Conservation (phyloP, 2,888 invertebrate genomes). For the Sphaerophoria taeniata region DNA sequence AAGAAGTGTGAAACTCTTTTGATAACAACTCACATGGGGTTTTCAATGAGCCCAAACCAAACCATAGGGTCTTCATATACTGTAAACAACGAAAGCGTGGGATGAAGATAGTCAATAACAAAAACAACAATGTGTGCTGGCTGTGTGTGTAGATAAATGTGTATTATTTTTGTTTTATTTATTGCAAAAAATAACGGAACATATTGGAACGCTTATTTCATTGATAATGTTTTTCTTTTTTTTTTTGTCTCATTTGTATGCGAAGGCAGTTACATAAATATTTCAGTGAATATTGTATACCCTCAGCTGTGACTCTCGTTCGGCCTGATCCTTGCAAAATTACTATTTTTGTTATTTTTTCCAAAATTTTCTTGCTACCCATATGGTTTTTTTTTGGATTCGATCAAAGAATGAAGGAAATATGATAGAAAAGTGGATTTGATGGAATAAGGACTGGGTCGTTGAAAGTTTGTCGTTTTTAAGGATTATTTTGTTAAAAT, state of each 20-base stretch:
- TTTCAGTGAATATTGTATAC: constrained; percentile 34
- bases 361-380: constrained; percentile 12
- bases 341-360: constrained; percentile 33
- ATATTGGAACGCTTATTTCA: constrained; percentile 58
- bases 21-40: constrained; percentile 62
- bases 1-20: constrained; percentile 66
- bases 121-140: constrained; percentile 16
- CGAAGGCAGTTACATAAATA: constrained; percentile 52
- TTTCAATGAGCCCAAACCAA: constrained; percentile 54
- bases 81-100: constrained; percentile 44
- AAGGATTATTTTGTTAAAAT: no score
- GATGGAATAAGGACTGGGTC: no score
- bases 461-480: no score
- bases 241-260: constrained; percentile 57
- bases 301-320: constrained; percentile 52
- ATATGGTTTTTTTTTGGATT: not conserved
- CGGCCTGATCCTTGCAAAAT: constrained; percentile 26
- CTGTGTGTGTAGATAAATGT: not conserved
- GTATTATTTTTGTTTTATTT: constrained; percentile 8
- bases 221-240: constrained; percentile 50
- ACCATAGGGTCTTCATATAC: not conserved
- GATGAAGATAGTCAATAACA: constrained; percentile 40
- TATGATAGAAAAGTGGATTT: no score
- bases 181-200: constrained; percentile 25
- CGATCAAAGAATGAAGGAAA: not conserved